These are phyloP conservation scores for Botia kubotai DNA, from an alignment of 2,797 vertebrate genomes.

Conservation along the genomic window DNA sequence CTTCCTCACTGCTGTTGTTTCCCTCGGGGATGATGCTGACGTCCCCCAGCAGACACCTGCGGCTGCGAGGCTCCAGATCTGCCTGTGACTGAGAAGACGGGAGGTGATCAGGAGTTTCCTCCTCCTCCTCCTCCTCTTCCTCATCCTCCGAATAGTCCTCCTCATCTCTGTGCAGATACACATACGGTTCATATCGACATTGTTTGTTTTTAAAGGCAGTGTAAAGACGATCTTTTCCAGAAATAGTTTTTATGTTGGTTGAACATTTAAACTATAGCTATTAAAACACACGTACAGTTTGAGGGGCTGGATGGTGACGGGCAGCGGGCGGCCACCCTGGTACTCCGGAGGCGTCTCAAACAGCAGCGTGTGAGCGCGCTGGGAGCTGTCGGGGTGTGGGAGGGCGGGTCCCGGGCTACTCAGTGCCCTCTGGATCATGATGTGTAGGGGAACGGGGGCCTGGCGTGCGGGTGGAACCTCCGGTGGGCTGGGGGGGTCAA, in stretches of 20 bases:
- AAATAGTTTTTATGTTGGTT: too few relatives aligned
- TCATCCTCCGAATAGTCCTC: constrained; percentile 91
- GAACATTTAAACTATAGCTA: too few relatives aligned
- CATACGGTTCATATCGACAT: background rate
- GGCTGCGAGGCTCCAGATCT: constrained; percentile 78
- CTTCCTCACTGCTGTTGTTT: constrained; percentile 80
- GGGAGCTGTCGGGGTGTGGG: constrained; percentile 85
- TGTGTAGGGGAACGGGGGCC: constrained; percentile 88
- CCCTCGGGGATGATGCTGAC: constrained; percentile 83
- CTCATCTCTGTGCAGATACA: constrained; percentile 84
- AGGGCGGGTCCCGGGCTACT: constrained; percentile 87
- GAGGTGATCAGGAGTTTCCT: constrained; percentile 76
- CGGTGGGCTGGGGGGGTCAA: constrained; percentile 78
- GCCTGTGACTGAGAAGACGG: constrained; percentile 81
- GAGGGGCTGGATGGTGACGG: constrained; percentile 94
- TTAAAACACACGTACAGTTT: constrained; percentile 87
- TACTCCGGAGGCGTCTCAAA: constrained; percentile 86
- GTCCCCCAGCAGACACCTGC: constrained; percentile 83
- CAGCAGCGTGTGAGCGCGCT: constrained; percentile 90
- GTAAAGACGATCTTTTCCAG: too few relatives aligned
- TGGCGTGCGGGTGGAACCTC: constrained; percentile 76
- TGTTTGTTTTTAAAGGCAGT: too few relatives aligned
- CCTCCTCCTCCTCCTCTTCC: constrained; percentile 76
- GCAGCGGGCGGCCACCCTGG: constrained; percentile 86
- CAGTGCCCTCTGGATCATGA: constrained; percentile 96